Base-by-base conservation (phyloP, 2,888 invertebrate genomes). In the Nymphalis c-album region DNA sequence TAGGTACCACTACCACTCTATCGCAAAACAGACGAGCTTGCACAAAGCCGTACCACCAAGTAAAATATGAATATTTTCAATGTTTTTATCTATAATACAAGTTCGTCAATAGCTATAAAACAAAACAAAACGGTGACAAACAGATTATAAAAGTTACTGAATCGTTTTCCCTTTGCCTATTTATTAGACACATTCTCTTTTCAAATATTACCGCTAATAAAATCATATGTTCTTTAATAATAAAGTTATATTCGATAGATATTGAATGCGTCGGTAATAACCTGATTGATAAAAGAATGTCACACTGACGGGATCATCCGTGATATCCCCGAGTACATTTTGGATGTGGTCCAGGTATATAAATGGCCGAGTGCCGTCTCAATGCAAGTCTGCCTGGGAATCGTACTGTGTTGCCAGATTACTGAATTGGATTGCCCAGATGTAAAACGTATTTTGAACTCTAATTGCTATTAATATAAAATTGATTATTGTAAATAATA, bases 281-380 rank as follows among this genome's bases (percentile, higher is more conserved):
- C 74, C 77, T 46, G 26, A 68, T 61, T 67, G 65, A 67, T 70
- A 70, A 71, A 69, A 60, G 64, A 71, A 70, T 71, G 68, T 61
- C 70, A 57, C 70, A 62, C 62, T 60, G 74, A 73, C 71, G 72
- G 71, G 59, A 57, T 62, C 63, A 35, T 79, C 80, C 82, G 80
- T 88, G 87, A 88, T 89, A 86, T 80, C 74, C 76, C 75, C 73
- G 75, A 85, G 88, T 86, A 87, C 86, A 88, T 90, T 89, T 91
- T 91, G 91, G 91, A 91, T 74, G 74, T 73, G 73, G 79, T 89
- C 91, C 91, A 91, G 90, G 86, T 89, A 84, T 84, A 88, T 89
- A 91, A 91, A 91, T 91, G 91, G 83, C 85, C 84, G 26, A 84
- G 82, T 81, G 82, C 73, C 73, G 80, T 84, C 85, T 84, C 85